Evolutionary conservation across 2,797 vertebrate genomes (phyloP).

Genomic region (Periparus ater): DNA sequence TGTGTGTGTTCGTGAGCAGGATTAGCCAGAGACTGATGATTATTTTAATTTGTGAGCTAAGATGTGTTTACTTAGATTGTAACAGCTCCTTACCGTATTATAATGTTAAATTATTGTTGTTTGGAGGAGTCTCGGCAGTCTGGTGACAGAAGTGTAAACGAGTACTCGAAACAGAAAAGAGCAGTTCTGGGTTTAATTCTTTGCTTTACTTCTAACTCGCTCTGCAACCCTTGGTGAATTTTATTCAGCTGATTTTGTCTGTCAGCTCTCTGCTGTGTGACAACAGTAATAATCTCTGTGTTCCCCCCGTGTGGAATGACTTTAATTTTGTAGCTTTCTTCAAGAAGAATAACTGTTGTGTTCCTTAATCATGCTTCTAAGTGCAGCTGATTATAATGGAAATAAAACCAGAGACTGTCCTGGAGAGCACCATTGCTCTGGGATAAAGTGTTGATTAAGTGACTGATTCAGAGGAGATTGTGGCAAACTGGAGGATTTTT

Average conservation of each 20-base stretch:
- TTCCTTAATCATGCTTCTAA: not conserved
- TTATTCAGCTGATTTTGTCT: not conserved
- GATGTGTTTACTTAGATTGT: not conserved
- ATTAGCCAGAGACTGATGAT: not conserved
- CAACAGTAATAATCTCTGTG: not conserved
- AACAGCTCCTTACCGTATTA: conserved; percentile 17
- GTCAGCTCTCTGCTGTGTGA: not conserved
- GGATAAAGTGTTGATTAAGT: not conserved
- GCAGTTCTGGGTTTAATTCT: not conserved
- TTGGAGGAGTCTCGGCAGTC: not conserved
- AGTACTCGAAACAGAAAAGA: not conserved
- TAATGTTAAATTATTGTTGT: not conserved
- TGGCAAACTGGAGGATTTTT: not conserved
- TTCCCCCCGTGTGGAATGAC: not conserved
- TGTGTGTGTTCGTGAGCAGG: too few relatives aligned
- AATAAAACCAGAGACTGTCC: not conserved
- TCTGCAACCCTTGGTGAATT: not conserved
- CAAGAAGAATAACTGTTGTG: not conserved
- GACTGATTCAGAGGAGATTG: not conserved
- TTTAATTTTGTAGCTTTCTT: not conserved
- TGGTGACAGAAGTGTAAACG: not conserved
- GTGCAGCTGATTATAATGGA: not conserved
- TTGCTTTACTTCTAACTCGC: not conserved
- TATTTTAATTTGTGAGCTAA: conserved; percentile 32
- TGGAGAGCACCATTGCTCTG: not conserved